Evolutionary conservation across 1,140 invertebrate genomes (phyloP), one percentile per base, ranked within the genome.

Genomic region (Hylaeus anthracinus): DNA sequence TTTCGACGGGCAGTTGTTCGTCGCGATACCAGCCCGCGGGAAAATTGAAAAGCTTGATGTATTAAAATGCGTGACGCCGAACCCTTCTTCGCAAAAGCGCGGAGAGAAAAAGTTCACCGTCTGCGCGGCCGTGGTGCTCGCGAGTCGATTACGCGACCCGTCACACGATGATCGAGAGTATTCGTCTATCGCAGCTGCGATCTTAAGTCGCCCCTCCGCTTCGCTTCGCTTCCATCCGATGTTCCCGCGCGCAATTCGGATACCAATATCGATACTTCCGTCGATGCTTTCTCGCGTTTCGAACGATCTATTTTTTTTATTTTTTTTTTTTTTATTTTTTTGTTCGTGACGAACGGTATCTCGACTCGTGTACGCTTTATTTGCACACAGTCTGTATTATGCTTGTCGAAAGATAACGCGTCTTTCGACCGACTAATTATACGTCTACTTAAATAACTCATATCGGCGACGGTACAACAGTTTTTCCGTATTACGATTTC

Each of bases 41-140:
- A 85, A 91, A 91, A 91, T 91, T 90, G 90, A 90, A 89, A 91
- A 90, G 84, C 88, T 86, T 86, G 88, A 86, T 86, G 88, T 89
- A 91, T 91, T 91, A 90, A 88, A 89, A 88, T 88, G 89, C 82
- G 76, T 56, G 55, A 58, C 55, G 26, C 48, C 61, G 58, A 37
- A 51, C 65, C 79, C 53, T 86, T 69, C 72, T 64, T 81, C 82
- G 56, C 6, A 9, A 51, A 1, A 43, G 1, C 56, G n/a, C 2
- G 1, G 70, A 53, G 67, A 8, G 53, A 76, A 67, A 58, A 76
- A 75, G 51, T 26, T 39, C 60, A 37, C 41, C 51, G 70, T 65
- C 60, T 58, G 26, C 53, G 15, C 60, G 15, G 5, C 10, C 55
- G 1, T 14, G 48, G 56, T 48, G 14, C n/a, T 1, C 37, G 71